phyloP scores from a whole-genome alignment of 2,888 invertebrate species.

The Gryllus longicercus region DNA sequence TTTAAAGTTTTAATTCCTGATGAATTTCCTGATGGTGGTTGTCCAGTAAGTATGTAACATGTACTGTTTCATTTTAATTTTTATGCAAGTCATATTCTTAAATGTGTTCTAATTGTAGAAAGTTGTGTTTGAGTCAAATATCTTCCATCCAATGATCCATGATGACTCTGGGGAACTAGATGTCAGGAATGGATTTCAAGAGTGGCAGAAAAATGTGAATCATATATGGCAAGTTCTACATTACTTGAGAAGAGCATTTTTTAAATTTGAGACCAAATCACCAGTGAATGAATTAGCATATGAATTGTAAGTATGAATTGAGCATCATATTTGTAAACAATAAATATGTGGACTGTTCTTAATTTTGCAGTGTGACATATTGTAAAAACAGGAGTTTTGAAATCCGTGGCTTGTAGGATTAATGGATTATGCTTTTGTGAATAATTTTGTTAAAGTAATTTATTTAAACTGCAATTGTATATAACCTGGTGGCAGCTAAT shows the following conservation, averaged over 20 bases:
- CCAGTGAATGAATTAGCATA: conserved; percentile 71
- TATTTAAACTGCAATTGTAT: too few species aligned
- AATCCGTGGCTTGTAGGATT: too few species aligned
- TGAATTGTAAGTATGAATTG: conserved; percentile 54
- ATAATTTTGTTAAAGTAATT: too few species aligned
- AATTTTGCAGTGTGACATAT: too few species aligned
- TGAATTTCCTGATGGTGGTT: conserved; percentile 79
- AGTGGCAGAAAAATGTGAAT: conserved; percentile 79
- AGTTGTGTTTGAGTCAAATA: conserved; percentile 75
- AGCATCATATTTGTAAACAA: too few species aligned
- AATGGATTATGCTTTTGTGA: too few species aligned
- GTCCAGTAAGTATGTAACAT: conserved; percentile 70
- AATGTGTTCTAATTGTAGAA: conserved; percentile 55
- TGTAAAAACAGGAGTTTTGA: too few species aligned
- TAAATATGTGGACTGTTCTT: too few species aligned
- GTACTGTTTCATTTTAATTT: too few species aligned
- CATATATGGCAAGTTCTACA: conserved; percentile 88
- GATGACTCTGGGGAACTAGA: conserved; percentile 73
- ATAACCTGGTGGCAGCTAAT: too few species aligned
- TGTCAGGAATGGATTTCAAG: conserved; percentile 73
- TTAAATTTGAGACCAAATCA: conserved; percentile 72
- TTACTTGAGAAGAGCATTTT: conserved; percentile 77
- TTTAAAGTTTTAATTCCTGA: conserved; percentile 83
- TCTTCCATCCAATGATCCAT: conserved; percentile 85
- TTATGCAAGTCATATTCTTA: too few species aligned